A percentile compares a stretch with the other conserved stretches of the same genome.
These are phyloP conservation scores for Lasioglossum leucozonium DNA, from an alignment of 2,888 invertebrate genomes.

Conservation along the genomic window DNA sequence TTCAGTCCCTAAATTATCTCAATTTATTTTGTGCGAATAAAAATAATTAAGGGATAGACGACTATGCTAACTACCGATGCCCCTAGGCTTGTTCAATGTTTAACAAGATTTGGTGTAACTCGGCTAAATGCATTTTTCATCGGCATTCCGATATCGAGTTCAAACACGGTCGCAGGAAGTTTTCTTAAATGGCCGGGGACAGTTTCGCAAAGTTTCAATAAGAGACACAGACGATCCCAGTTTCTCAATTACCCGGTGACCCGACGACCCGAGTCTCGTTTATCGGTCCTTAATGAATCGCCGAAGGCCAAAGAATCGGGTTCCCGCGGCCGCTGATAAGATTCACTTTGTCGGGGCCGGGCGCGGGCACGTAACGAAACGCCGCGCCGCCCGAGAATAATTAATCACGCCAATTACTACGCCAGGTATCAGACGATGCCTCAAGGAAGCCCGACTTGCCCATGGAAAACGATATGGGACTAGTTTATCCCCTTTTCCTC, in stretches of 20 bases:
- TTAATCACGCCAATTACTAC: conserved; percentile 40
- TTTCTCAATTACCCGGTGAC: conserved; percentile 8
- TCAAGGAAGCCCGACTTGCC: conserved; percentile 8
- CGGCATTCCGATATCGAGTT: neutral
- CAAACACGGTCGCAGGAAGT: neutral
- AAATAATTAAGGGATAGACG: neutral
- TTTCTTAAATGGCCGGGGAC: neutral
- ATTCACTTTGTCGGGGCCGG: conserved; percentile 12
- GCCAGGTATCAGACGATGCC: conserved; percentile 9
- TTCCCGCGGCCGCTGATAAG: neutral
- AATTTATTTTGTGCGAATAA: neutral
- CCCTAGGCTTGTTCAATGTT: neutral
- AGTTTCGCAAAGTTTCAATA: neutral
- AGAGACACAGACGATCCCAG: neutral
- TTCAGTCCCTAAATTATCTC: neutral
- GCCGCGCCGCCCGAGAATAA: conserved; percentile 24
- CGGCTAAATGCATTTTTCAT: neutral
- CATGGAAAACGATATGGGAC: conserved; percentile 21
- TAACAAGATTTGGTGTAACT: neutral
- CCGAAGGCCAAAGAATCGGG: conserved; percentile 11
- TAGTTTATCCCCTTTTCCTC: neutral
- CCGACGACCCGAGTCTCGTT: conserved; percentile 11
- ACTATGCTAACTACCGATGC: too few relatives aligned
- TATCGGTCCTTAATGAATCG: conserved; percentile 7
- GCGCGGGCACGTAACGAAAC: conserved; percentile 20